Evolutionary conservation across 2,888 invertebrate genomes (phyloP), one percentile per base, ranked within the genome.

Genomic region (Rhorus exstirpatorius): DNA sequence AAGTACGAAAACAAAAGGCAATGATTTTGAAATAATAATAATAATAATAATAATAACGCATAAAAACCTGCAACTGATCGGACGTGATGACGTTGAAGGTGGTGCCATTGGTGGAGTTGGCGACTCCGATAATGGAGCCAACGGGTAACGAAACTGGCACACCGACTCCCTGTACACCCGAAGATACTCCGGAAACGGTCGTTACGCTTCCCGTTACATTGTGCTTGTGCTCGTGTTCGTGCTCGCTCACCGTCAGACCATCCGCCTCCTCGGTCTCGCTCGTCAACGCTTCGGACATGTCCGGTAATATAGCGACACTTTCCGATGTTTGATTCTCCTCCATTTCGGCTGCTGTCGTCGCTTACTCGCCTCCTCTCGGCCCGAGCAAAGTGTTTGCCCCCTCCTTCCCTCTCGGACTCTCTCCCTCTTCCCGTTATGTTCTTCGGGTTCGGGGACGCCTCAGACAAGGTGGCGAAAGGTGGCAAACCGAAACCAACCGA

Each of bases 31-130:
- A n/a, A 72, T 38, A 49, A 49, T 14, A n/a, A n/a, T 17, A 38
- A 38, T 14, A 21, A 7, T 0, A n/a, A 51, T 6, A 60, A 35
- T 63, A 67, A n/a, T 38, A 44, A 74, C 10, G 1, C 8, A 35
- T 19, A 68, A 38, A 60, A 75, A 94, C 94, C 89, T 97, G 96
- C 90, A 97, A 93, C 91, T 97, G 97, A 89, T 97, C 97, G 41
- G 96, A 96, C 31, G 97, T 96, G 93, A 97, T 97, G 90, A 97
- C 97, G 94, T 97, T 97, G 93, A 97, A 97, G 53, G 97, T 96
- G 85, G 97, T 96, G 44, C 96, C 96, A 71, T 96, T 95, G 85
- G 90, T 90, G 8, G 93, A 91, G 83, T 92, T 92, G 55, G 93
- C 91, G 71, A 94, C 94, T 68, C 94, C 94, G 91, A 97, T 96